Conservation (phyloP, 2,113 vertebrate genomes). For the Notothenia coriiceps region DNA sequence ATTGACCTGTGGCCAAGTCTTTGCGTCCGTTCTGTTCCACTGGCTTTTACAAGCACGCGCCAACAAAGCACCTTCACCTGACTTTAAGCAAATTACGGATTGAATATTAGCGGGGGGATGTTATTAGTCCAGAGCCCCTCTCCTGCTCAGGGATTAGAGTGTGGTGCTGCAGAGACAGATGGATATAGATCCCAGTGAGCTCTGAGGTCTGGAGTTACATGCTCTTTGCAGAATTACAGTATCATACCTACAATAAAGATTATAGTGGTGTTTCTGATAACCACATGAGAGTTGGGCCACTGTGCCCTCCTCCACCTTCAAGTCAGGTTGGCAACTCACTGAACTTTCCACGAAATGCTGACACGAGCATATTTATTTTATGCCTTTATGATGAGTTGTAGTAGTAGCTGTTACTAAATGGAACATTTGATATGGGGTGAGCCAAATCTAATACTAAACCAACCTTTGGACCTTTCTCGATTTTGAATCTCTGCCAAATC, state of each 20-base stretch:
- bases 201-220: slow-evolving; percentile 58
- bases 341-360: slow-evolving; percentile 55
- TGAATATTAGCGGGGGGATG: slow-evolving; percentile 72
- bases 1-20: slow-evolving; percentile 60
- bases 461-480: slow-evolving; percentile 23
- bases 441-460: slow-evolving; percentile 17
- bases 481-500: no score
- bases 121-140: slow-evolving; percentile 60
- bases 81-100: slow-evolving; percentile 63
- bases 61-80: slow-evolving; percentile 66
- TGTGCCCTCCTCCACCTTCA: slow-evolving; percentile 3
- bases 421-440: slow-evolving; percentile 2
- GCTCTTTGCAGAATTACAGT: slow-evolving; percentile 59
- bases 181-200: slow-evolving; percentile 61
- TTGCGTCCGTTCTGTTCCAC: slow-evolving; percentile 45
- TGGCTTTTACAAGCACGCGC: slow-evolving; percentile 49
- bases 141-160: slow-evolving; percentile 66
- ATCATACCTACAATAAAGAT: slow-evolving; percentile 66
- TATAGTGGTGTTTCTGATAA: slow-evolving; percentile 62
- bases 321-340: slow-evolving; percentile 6
- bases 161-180: slow-evolving; percentile 44
- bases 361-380: slow-evolving; percentile 37
- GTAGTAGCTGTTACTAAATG: slow-evolving; percentile 36
- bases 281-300: slow-evolving; percentile 4
- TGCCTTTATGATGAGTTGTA: slow-evolving; percentile 58